phyloP scores from a whole-genome alignment of 2,113 vertebrate species.

The Rhinopomastus cyanomelas region DNA sequence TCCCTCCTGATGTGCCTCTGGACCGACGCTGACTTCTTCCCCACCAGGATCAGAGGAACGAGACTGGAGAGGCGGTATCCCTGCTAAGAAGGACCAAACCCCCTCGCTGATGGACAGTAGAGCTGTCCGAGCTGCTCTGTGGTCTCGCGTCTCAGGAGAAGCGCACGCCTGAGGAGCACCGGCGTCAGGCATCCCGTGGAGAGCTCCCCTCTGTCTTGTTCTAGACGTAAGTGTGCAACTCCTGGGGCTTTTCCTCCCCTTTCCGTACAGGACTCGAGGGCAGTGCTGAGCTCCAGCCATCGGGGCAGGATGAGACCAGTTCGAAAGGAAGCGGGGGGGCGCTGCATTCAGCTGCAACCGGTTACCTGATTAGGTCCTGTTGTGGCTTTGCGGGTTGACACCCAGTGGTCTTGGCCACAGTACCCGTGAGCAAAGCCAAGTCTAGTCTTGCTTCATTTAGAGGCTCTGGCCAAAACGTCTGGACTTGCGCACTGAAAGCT shows the following conservation, averaged over 20 bases:
- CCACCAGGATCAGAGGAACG: not conserved
- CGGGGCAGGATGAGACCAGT: conserved; percentile 1
- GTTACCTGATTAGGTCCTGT: conserved; percentile 70
- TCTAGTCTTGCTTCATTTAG: conserved; percentile 58
- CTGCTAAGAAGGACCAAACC: not conserved
- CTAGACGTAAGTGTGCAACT: not conserved
- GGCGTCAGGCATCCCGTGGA: not conserved
- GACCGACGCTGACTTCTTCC: not conserved
- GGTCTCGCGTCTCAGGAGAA: not conserved
- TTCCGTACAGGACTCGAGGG: not conserved
- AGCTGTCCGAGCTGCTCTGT: not conserved
- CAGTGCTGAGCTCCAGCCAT: conserved; percentile 49
- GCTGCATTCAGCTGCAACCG: conserved; percentile 66
- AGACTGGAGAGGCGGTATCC: not conserved
- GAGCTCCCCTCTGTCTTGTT: not conserved
- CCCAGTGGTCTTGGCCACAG: conserved; percentile 65
- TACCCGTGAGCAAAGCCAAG: conserved; percentile 45
- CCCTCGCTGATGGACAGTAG: not conserved
- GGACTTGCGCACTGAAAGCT: conserved; percentile 36
- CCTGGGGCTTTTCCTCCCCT: not conserved
- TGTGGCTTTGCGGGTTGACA: conserved; percentile 49
- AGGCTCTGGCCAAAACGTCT: conserved; percentile 49
- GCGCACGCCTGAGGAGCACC: not conserved
- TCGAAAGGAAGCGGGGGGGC: conserved; percentile 57
- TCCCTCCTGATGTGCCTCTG: not conserved